A percentile compares a stretch with the other conserved stretches of the same genome.
phyloP scores from a whole-genome alignment of 2,113 vertebrate genomes.

The Megaceryle maxima region DNA sequence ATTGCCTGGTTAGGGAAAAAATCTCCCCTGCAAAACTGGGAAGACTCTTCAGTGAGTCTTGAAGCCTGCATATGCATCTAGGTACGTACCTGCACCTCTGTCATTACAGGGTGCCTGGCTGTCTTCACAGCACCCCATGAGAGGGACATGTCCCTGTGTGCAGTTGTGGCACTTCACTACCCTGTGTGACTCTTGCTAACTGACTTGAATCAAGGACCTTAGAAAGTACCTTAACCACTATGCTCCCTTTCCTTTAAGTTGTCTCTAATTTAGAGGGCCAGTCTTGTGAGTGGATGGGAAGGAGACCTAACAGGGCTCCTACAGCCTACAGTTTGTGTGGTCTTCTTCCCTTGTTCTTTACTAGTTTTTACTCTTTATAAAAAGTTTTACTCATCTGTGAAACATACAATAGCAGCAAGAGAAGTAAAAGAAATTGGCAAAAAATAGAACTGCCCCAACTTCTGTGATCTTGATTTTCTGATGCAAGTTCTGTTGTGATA shows the following conservation, averaged over 20 bases:
- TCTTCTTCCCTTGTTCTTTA: not conserved
- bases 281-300: not conserved
- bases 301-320: rapidly evolving
- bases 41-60: not conserved
- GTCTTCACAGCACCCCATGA: not conserved
- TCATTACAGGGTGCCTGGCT: not conserved
- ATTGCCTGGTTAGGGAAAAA: not conserved
- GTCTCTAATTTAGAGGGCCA: not conserved
- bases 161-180: not conserved
- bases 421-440: not conserved
- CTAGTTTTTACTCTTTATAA: not conserved
- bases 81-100: not conserved
- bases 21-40: not conserved
- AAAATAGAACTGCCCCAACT: not conserved
- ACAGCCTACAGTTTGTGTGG: not conserved
- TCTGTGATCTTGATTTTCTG: not conserved
- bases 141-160: not conserved
- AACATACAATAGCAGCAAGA: not conserved
- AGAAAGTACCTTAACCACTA: not conserved
- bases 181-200: not conserved
- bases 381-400: not conserved
- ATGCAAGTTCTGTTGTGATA: not conserved
- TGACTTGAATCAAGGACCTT: not conserved
- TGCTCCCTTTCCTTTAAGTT: not conserved
- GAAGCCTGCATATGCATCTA: not conserved